Evolutionary conservation across 2,888 invertebrate species (phyloP), one percentile per base, ranked within the genome.

Genomic region (Scaptomyza tumidula): DNA sequence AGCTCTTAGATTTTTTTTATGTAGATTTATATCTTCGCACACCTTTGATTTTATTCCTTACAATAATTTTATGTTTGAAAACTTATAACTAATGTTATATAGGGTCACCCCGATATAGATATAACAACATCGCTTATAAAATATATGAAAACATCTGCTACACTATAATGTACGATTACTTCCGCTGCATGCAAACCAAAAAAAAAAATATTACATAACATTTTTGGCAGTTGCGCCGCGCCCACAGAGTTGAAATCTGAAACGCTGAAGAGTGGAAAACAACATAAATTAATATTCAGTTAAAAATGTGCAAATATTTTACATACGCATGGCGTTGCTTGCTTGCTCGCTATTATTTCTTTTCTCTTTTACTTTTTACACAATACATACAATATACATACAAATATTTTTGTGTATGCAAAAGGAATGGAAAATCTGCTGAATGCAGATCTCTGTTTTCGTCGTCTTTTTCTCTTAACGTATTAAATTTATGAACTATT

Each of bases 221-320:
- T 35, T 57, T 76, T 39, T 37, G 53, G n/a, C 39, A 19, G 19
- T 19, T 19, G 2, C 19, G 19, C 19, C 19, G 19, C 19, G 19
- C 19, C 19, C 19, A 19, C 19, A 52, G 60, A 45, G 41, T 14
- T 19, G 35, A 46, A 35, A 19, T 31, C 43, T 57, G 60, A 60
- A 70, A 41, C 41, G 19, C 41, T 37, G 37, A 50, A 55, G 49
- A 48, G 49, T 31, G 39, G 71, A 59, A 78, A 75, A 72, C 62
- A 78, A 72, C 80, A 87, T 80, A 86, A 88, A 86, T 86, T 86
- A 88, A 86, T 86, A 86, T 84, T 83, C 84, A 72, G 83, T 80
- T 88, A 80, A 86, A 84, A 84, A 80, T 84, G 83, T 75, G 75
- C 75, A 83, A 77, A 88, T 88, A 77, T 88, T 80, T 80, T 70